Conservation (phyloP, 2,888 invertebrate genomes). For the Drosophila histrio region DNA sequence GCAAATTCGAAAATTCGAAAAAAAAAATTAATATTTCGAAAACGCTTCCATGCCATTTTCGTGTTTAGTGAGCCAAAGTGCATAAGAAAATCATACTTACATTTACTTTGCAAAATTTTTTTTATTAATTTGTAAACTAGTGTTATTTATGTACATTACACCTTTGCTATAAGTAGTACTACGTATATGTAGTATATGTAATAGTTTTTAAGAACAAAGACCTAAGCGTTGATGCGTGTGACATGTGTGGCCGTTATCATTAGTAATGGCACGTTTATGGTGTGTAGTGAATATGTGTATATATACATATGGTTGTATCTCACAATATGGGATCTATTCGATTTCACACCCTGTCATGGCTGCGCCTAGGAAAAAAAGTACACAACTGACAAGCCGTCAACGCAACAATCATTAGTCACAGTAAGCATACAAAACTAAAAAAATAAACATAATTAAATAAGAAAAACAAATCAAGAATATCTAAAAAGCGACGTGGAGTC, state of each 20-base stretch:
- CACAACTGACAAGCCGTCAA: slow-evolving; percentile 69
- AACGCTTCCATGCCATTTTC: too few relatives aligned
- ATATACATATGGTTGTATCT: background rate
- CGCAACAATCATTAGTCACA: slow-evolving; percentile 70
- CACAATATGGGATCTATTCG: slow-evolving; percentile 7
- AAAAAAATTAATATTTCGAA: too few relatives aligned
- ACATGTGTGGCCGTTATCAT: slow-evolving; percentile 69
- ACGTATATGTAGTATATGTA: background rate
- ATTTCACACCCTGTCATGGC: slow-evolving; percentile 71
- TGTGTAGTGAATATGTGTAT: slow-evolving; percentile 7
- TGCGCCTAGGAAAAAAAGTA: slow-evolving; percentile 7
- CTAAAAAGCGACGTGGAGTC: slow-evolving; percentile 27
- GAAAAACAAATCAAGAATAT: slow-evolving; percentile 20
- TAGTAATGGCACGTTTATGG: slow-evolving; percentile 65
- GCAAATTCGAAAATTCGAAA: too few relatives aligned
- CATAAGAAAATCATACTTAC: too few relatives aligned
- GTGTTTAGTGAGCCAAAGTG: too few relatives aligned
- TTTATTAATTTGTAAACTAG: too few relatives aligned
- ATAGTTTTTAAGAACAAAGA: background rate
- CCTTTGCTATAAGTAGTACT: background rate
- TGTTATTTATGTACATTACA: background rate
- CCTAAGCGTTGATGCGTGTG: slow-evolving; percentile 24
- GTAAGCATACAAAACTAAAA: slow-evolving; percentile 25
- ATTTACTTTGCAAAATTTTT: too few relatives aligned
- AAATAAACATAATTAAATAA: slow-evolving; percentile 9